phyloP scores from a whole-genome alignment of 2,797 vertebrate genomes.

The Pristis pectinata region DNA sequence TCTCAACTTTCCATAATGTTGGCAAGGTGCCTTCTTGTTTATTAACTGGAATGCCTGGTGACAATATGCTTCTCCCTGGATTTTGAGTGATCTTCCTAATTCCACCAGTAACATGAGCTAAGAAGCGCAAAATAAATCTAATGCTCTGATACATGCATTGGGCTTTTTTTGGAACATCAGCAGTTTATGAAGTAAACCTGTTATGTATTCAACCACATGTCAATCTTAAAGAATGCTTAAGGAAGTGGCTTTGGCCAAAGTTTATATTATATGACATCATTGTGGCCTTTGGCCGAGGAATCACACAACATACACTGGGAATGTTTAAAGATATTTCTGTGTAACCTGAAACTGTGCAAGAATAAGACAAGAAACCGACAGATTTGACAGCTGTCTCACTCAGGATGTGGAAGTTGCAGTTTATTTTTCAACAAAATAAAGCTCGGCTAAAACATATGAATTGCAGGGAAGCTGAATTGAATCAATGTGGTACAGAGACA shows the following conservation, averaged over 20 bases:
- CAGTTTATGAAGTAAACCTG: background rate
- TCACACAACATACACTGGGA: background rate
- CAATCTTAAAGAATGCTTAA: background rate
- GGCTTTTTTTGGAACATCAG: background rate
- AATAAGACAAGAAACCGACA: background rate
- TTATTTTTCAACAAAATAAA: background rate
- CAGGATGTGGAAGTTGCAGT: background rate
- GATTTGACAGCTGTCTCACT: background rate
- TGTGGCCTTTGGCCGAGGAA: background rate
- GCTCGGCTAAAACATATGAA: background rate
- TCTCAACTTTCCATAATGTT: background rate
- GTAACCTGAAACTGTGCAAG: slow-evolving; percentile 13
- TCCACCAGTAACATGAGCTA: background rate
- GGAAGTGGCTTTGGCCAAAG: background rate
- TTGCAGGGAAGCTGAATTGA: background rate
- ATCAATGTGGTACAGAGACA: background rate
- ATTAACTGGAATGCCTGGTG: background rate
- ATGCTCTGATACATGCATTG: background rate
- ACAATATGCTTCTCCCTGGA: background rate
- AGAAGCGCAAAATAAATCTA: background rate
- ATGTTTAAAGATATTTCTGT: background rate
- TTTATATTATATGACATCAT: background rate
- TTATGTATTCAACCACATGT: background rate
- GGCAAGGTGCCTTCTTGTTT: background rate
- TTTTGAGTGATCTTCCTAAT: background rate